Evolutionary conservation across 2,113 vertebrate species (phyloP).

Genomic region (Erinaceus europaeus): DNA sequence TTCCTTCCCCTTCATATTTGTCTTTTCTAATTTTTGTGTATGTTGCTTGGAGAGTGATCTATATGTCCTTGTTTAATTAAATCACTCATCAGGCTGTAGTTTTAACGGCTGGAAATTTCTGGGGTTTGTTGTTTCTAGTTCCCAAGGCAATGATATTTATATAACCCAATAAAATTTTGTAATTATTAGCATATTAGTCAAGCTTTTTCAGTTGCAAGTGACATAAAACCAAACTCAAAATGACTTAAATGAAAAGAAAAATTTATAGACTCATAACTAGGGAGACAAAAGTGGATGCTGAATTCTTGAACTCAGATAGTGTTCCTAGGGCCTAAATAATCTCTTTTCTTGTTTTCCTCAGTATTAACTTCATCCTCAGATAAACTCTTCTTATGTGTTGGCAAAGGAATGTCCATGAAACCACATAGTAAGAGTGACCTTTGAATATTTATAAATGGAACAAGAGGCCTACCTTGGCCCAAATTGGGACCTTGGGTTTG

Average conservation of each 20-base stretch:
- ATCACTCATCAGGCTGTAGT: constrained; percentile 22
- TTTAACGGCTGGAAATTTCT: constrained; percentile 11
- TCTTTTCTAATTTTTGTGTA: not conserved
- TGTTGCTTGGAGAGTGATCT: not conserved
- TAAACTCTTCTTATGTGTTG: not conserved
- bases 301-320: not conserved
- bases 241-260: not conserved
- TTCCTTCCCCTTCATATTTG: constrained; percentile 5
- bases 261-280: not conserved
- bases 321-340: not conserved
- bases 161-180: constrained; percentile 14
- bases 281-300: not conserved
- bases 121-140: constrained; percentile 37
- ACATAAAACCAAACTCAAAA: constrained; percentile 38
- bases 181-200: constrained; percentile 58
- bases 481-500: not conserved
- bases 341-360: not conserved
- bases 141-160: constrained; percentile 26
- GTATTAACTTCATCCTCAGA: not conserved
- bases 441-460: not conserved
- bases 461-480: not conserved
- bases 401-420: not conserved
- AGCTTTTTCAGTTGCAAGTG: constrained; percentile 35
- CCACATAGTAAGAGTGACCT: not conserved
- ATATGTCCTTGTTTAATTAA: constrained; percentile 33